phyloP scores from a whole-genome alignment of 92 coral and sea anemone species.

The Porites cylindrica region DNA sequence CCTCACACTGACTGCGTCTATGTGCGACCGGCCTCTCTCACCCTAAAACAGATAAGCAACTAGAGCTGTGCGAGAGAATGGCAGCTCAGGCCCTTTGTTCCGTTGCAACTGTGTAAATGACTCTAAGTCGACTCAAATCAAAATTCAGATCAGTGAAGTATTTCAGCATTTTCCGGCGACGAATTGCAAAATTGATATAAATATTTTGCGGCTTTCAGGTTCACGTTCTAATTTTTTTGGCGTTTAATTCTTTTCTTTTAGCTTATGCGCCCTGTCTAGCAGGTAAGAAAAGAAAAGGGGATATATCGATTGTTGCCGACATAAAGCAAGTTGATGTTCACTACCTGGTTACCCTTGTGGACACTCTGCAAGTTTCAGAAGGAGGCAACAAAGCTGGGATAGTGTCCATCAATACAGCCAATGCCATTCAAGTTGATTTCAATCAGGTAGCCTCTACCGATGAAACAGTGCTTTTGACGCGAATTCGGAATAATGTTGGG shows the following conservation, averaged over 20 bases:
- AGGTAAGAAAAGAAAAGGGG: not conserved
- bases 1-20: too few species aligned
- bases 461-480: not conserved
- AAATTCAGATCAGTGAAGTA: too few species aligned
- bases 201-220: too few species aligned
- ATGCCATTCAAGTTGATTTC: not conserved
- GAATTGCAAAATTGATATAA: too few species aligned
- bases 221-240: too few species aligned
- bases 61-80: too few species aligned
- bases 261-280: not conserved
- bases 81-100: too few species aligned
- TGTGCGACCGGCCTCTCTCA: too few species aligned
- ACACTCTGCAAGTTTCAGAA: not conserved
- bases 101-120: too few species aligned
- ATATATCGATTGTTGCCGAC: not conserved
- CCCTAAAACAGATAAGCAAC: too few species aligned
- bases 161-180: too few species aligned
- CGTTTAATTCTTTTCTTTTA: not conserved
- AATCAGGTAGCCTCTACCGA: not conserved
- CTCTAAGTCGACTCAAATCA: too few species aligned
- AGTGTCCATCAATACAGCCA: not conserved
- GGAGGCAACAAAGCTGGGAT: not conserved
- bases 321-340: not conserved
- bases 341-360: not conserved
- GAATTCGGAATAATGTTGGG: not conserved